Evolutionary conservation across 1,140 invertebrate species (phyloP), one percentile per base, ranked within the genome.

Genomic region (Drosophila tsacasi): DNA sequence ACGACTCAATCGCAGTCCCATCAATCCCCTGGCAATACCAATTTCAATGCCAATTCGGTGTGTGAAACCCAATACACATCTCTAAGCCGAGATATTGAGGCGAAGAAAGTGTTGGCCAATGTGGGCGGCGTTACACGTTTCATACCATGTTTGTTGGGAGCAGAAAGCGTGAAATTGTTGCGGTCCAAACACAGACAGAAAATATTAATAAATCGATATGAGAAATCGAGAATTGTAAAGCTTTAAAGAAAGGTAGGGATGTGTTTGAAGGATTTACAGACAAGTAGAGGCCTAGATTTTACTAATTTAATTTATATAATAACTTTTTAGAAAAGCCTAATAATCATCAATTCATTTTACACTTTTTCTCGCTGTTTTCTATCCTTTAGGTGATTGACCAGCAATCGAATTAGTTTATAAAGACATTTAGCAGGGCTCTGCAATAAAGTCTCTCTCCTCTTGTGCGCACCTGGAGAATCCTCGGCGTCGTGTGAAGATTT

Each of bases 331-430:
- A 15, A 23, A 15, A 25, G 15, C 46, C 6, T 0, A 12, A 42
- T 8, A 8, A 23, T 47, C 2, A 17, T 23, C 9, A 15, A 8
- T 44, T 42, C 7, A 17, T 27, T n/a, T 37, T 44, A 30, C 3
- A 17, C 12, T 35, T 25, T 58, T 55, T 49, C 3, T 32, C 13
- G 0, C 44, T 32, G 17, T 46, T 19, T 17, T 25, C 15, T 37
- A 13, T 52, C 7, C 23, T 15, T 15, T 15, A 2, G 35, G 10
- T 44, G 37, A 57, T 27, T 62, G 62, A 42, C 44, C 52, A 46
- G 42, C 46, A 47, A 67, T 62, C 59, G 83, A 76, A 76, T 87
- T 79, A 67, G 75, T 49, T 57, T 86, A 83, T 83, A 76, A 73
- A 77, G 81, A 74, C 67, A 77, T 83, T 63, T 60, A 64, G 23